Conservation (phyloP, 2,888 invertebrate species). For the Polydesmus complanatus region DNA sequence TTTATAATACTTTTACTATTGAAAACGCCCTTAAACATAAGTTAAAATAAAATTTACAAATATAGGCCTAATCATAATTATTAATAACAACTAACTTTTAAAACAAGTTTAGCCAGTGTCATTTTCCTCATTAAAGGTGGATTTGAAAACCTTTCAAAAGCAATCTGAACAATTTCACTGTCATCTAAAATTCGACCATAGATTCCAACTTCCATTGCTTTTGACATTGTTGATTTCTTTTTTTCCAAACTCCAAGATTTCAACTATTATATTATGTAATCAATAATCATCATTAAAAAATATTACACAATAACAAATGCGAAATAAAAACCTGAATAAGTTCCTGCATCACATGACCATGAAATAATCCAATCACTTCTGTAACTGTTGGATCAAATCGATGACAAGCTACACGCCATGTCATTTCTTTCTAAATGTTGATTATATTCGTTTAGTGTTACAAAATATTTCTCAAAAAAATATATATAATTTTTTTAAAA, state of each 20-base stretch:
- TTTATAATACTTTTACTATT: not conserved
- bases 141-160: not conserved
- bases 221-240: not conserved
- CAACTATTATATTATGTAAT: not conserved
- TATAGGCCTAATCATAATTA: too few species aligned
- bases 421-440: not conserved
- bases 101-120: too few species aligned
- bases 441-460: too few species aligned
- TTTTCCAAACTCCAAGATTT: constrained; percentile 3
- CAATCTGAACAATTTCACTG: not conserved
- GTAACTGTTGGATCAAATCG: not conserved
- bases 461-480: too few species aligned
- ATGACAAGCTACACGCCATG: not conserved
- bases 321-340: not conserved
- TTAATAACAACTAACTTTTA: too few species aligned
- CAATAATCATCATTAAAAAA: too few species aligned
- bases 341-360: not conserved
- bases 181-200: constrained; percentile 1
- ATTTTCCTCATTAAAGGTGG: not conserved
- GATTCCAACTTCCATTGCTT: not conserved
- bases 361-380: not conserved
- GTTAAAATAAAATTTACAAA: too few species aligned
- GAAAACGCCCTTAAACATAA: too few species aligned
- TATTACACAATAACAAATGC: too few species aligned
- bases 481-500: too few species aligned